Conservation (phyloP, 2,888 invertebrate species). For the Dynastes hyllus region DNA sequence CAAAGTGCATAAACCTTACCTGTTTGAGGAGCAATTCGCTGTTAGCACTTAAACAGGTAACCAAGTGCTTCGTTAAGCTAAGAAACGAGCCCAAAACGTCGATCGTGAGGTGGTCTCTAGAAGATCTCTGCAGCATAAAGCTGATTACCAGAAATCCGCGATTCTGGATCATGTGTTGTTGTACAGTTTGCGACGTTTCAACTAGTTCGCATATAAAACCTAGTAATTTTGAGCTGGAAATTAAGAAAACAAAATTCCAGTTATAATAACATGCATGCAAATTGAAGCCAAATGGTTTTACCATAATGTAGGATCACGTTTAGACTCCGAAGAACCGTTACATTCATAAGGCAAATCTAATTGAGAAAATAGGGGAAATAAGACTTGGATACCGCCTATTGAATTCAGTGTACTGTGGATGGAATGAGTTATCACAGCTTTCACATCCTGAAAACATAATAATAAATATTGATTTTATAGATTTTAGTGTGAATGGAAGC, state of each 20-base stretch:
- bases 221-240: conserved; percentile 91
- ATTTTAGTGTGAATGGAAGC: too few relatives aligned
- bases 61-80: conserved; percentile 92
- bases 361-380: conserved; percentile 98
- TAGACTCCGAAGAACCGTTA: conserved; percentile 81
- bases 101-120: conserved; percentile 93
- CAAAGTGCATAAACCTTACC: conserved; percentile 74
- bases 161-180: conserved; percentile 99
- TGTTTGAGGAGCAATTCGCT: conserved; percentile 93
- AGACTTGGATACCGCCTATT: conserved; percentile 98
- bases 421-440: conserved; percentile 99
- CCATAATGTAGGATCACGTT: conserved; percentile 92
- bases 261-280: background rate
- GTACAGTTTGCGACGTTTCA: conserved; percentile 97
- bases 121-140: conserved; percentile 95
- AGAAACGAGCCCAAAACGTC: conserved; percentile 95
- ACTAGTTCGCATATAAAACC: conserved; percentile 98
- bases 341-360: conserved; percentile 94
- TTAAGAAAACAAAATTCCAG: background rate
- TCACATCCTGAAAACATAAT: conserved; percentile 88
- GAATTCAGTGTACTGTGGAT: conserved; percentile 99
- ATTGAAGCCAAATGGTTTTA: conserved; percentile 69
- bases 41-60: conserved; percentile 94
- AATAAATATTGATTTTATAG: background rate
- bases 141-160: conserved; percentile 98